Evolutionary conservation across 2,797 vertebrate genomes (phyloP).

Genomic region (Catamblyrhynchus diadema): DNA sequence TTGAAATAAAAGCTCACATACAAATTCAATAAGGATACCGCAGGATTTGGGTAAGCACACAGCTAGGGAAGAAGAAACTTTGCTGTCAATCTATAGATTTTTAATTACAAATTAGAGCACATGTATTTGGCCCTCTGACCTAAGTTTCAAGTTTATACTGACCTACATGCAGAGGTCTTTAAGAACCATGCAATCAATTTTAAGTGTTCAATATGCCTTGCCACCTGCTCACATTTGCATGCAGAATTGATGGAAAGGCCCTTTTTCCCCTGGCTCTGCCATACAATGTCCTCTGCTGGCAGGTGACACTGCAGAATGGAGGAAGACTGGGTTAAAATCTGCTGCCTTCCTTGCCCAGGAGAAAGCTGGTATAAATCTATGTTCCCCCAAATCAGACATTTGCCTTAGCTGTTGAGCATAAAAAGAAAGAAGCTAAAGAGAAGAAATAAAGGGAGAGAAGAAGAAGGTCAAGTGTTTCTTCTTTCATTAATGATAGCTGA

Average conservation of each 20-base stretch:
- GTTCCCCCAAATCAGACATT: background rate
- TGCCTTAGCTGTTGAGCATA: background rate
- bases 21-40: background rate
- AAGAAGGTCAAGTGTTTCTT: background rate
- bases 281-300: background rate
- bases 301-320: background rate
- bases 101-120: background rate
- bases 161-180: background rate
- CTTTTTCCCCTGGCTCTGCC: background rate
- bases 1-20: background rate
- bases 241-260: background rate
- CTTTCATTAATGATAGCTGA: background rate
- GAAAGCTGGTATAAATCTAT: background rate
- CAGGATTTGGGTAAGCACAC: background rate
- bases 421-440: background rate
- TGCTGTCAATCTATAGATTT: background rate
- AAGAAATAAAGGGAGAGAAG: background rate
- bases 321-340: background rate
- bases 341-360: background rate
- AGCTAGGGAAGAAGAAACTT: background rate
- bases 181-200: background rate
- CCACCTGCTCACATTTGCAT: background rate
- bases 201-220: background rate
- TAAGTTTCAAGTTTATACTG: background rate
- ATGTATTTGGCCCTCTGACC: background rate